Evolutionary conservation across 1,140 invertebrate genomes (phyloP), one percentile per base, ranked within the genome.

Genomic region (Drosophila ananassae): DNA sequence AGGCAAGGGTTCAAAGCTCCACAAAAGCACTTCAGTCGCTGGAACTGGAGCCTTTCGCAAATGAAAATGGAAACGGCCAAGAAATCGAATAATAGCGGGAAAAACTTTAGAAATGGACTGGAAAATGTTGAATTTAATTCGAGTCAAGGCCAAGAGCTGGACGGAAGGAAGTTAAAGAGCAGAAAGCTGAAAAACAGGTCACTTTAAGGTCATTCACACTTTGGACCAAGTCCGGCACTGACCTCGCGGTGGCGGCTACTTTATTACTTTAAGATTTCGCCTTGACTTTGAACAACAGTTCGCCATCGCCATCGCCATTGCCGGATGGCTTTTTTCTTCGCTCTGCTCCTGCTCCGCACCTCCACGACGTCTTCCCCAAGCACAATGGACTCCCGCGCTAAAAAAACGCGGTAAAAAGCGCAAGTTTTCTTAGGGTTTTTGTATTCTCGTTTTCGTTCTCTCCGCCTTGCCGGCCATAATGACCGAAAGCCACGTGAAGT

Each of bases 221-320:
- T 46, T 28, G 53, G 59, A 44, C 58, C 51, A 48, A 41, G 50
- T 53, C 59, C 75, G 60, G 79, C 63, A 60, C 53, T 83, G 83
- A 89, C 82, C 83, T 77, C 77, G 82, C 58, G 48, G 68, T 55
- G 73, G 39, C 62, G 75, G 79, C 83, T 89, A 89, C 79, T 89
- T 89, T 89, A 89, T 89, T 89, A 89, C 83, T 89, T 89, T 89
- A 89, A 89, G 79, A 83, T 89, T 89, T 89, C 48, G 79, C 83
- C 83, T 89, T 89, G 83, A 89, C 83, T 89, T 89, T 89, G 83
- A 89, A 83, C 83, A 87, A 79, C 83, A 87, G 79, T 89, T 89
- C 64, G 83, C 25, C 25, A 28, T 28, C 25, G 6, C 25, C 24
- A 28, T 28, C 25, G 25, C 25, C 25, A 28, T 28, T 28, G 25